Evolutionary conservation across 2,797 vertebrate species (phyloP), one percentile per base, ranked within the genome.

Genomic region (Moxostoma hubbsi): DNA sequence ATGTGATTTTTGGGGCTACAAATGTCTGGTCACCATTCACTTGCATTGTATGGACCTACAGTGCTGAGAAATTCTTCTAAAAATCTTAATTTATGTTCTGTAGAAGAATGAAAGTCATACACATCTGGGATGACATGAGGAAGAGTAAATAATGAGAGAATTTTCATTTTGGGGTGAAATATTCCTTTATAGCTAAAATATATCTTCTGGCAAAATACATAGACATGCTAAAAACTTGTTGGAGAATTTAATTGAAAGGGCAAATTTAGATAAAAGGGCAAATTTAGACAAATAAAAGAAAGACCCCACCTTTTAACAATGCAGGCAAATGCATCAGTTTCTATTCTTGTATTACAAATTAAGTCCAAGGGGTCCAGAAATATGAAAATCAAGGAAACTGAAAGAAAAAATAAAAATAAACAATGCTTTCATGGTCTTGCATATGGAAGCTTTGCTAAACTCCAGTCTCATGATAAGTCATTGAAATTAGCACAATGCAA

Each of bases 151-250:
- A 36, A 36, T 36, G 36, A 36, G 36, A 36, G 36, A 36, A 36
- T 36, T 36, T 36, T 36, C 36, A 36, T 36, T 36, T 36, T 36
- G 3, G 36, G 36, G 36, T 36, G 4, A 36, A 36, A 4, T 36
- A 36, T 36, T 5, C 53, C 70, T 16, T 18, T 54, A 69, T 70
- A 82, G 54, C 54, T 49, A 45, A 76, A 66, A 66, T 15, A 71
- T 24, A 63, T 81, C 54, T 36, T n/a, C 16, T 54, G 15, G 16
- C 15, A 61, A 73, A 54, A 72, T 16, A 80, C 16, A 68, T 43
- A 67, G 10, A 70, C 58, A 70, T 59, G 51, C 59, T 8, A 55
- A 77, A 1, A 67, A 72, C 5, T 62, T 15, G 55, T 18, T 50
- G 63, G 16, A 67, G 47, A 7, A 58, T 78, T 63, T 12, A 24